A percentile compares a stretch with the other conserved stretches of the same genome.
Evolutionary conservation across 1,140 invertebrate genomes (phyloP).

Genomic region (Atta colombica): DNA sequence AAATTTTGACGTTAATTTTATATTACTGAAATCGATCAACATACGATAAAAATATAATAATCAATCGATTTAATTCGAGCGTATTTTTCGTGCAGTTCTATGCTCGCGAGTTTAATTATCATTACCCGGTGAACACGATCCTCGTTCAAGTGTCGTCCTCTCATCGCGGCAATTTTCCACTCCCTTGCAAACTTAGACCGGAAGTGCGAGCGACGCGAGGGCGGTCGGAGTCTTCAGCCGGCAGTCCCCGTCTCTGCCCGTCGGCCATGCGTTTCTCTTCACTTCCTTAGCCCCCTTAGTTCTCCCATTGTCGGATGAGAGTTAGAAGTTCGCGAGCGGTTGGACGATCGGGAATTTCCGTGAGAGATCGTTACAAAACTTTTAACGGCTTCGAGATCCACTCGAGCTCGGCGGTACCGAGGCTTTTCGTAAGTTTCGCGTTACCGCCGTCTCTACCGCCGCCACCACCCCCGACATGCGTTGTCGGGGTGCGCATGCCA

Average conservation of each 20-base stretch:
- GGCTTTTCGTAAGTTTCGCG: constrained; percentile 77
- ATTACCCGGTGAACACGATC: not conserved
- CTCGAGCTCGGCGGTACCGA: constrained; percentile 67
- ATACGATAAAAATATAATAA: not conserved
- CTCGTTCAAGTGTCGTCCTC: constrained; percentile 46
- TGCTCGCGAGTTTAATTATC: constrained; percentile 38
- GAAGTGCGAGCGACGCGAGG: constrained; percentile 60
- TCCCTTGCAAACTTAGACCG: constrained; percentile 31
- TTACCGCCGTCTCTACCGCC: constrained; percentile 69
- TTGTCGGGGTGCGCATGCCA: constrained; percentile 78
- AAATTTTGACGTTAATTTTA: not conserved
- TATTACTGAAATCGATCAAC: not conserved
- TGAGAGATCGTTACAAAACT: constrained; percentile 81
- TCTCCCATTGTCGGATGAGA: constrained; percentile 38
- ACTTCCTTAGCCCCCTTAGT: constrained; percentile 21
- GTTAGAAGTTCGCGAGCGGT: constrained; percentile 56
- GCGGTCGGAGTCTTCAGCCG: constrained; percentile 36
- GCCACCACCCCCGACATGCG: constrained; percentile 54
- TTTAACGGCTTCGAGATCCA: constrained; percentile 80
- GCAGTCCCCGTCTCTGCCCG: not conserved
- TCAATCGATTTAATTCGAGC: not conserved
- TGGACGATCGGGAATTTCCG: constrained; percentile 78
- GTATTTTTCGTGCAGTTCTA: not conserved
- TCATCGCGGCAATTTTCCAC: constrained; percentile 42
- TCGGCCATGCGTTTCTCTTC: constrained; percentile 23